Base-by-base conservation (phyloP, 2,113 vertebrate species). In the Antigone vipio region DNA sequence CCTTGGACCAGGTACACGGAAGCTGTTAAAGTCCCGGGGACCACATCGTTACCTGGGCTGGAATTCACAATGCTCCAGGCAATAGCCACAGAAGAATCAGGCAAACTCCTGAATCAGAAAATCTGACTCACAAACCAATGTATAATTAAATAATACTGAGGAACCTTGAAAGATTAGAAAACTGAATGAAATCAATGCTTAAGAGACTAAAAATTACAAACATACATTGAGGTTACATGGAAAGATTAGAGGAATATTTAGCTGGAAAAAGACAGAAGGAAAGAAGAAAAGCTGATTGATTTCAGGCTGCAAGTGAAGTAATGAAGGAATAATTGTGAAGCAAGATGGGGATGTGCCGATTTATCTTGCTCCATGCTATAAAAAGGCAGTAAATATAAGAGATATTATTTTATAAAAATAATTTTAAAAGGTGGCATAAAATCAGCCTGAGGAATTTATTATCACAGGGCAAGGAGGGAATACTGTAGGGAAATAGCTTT, bases 401-500 rank as follows among this genome's bases (percentile, higher is more conserved):
- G 38, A 63, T 77, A 84, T 2, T 91, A 44, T 91, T 95, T 91
- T 49, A 92, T 42, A 75, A 82, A 82, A 91, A 88, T 72, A 73
- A 71, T 85, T 83, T 81, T 32, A n/a, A 72, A 93, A 96, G 32
- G n/a, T 83, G n/a, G 82, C 76, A 72, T 75, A 87, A 93, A 88
- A 86, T 72, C 85, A 96, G 42, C 64, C 59, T 59, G 22, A 96
- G 55, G 60, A 92, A 95, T 93, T 94, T 81, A 92, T 92, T 55
- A 81, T 40, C 64, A 89, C 30, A 72, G 68, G 75, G 63, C 69
- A 95, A 87, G 44, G 80, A 95, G 35, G 40, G 18, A 94, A 84
- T 67, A 77, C 35, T 77, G 44, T 56, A 92, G 72, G 10, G 71
- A 88, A 92, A 77, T 50, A 76, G 29, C 50, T 92, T 81, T 55